Percentiles rank a stretch among this genome's conserved stretches.
phyloP scores from a whole-genome alignment of 2,113 vertebrate species.

The Mirounga angustirostris region DNA sequence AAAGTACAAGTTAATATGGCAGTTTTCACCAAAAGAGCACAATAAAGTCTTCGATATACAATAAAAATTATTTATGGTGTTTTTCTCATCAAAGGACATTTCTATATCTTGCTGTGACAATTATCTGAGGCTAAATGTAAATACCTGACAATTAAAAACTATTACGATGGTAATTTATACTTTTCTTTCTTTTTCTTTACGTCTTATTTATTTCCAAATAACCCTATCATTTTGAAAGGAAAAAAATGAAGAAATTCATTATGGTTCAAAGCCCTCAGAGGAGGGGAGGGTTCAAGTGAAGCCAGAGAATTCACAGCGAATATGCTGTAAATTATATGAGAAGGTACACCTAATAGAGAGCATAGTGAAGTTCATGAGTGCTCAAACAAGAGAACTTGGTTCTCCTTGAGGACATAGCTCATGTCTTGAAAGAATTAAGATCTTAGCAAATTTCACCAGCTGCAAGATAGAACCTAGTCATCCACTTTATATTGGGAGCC shows the following conservation, averaged over 20 bases:
- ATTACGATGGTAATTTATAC: background rate
- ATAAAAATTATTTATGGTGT: slow-evolving; percentile 23
- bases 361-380: background rate
- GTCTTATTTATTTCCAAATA: slow-evolving; percentile 57
- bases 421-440: slow-evolving; percentile 5
- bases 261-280: background rate
- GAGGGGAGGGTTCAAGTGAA: background rate
- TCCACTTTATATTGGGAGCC: slow-evolving; percentile 1
- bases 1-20: background rate
- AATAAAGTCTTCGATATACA: background rate
- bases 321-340: background rate
- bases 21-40: background rate
- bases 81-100: slow-evolving; percentile 53
- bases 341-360: background rate
- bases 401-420: background rate
- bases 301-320: background rate
- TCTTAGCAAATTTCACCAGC: slow-evolving; percentile 15
- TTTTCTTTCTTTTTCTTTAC: slow-evolving; percentile 38
- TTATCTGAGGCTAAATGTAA: slow-evolving; percentile 26
- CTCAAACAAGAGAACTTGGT: background rate
- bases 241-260: background rate
- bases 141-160: slow-evolving; percentile 48
- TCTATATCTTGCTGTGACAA: background rate
- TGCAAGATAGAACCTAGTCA: background rate
- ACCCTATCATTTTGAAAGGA: background rate